Base-by-base conservation (phyloP, 1,140 invertebrate genomes). In the Danaus plexippus region DNA sequence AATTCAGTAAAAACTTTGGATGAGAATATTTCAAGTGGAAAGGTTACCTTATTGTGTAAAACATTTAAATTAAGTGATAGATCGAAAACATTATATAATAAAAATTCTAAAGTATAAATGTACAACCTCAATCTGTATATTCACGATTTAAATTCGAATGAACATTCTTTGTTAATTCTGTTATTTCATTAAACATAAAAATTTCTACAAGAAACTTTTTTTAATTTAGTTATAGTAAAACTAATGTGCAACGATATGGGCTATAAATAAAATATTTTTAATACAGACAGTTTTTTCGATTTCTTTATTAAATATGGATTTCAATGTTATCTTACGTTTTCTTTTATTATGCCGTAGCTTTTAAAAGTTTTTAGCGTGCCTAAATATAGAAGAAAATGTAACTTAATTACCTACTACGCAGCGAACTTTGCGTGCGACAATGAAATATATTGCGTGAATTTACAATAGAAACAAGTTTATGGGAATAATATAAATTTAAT, bases 41-140 rank as follows among this genome's bases (percentile, higher is more conserved):
- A 84, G 52, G 81, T 85, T n/a, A 86, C 80, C n/a, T 66, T 86
- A 32, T 71, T 84, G 57, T 86, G 83, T 63, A 86, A 85, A 69
- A 85, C 81, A 22, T 86, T 78, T 63, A 80, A 71, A 54, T 61
- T 86, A 51, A 61, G 75, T 10, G 69, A 80, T 61, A 69, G 83
- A 53, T 67, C 59, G 18, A 59, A 56, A 44, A 54, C 45, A 13
- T 49, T 57, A 54, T 52, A 52, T n/a, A 59, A 61, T 13, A 62
- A 45, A 22, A 68, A 61, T 32, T 32, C 22, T 32, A 32, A 32
- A 6, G 7, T 32, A 32, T 32, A 32, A 32, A 32, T 32, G 22
- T 32, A 8, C 22, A 32, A 32, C 22, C 22, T 32, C 2, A 32
- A 32, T 2, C 22, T 32, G 5, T 32, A 8, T 32, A 32, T 6